Percentiles rank a stretch among this genome's conserved stretches.
These are phyloP conservation scores for Brotula barbata DNA, from an alignment of 2,797 vertebrate species.

Conservation along the genomic window DNA sequence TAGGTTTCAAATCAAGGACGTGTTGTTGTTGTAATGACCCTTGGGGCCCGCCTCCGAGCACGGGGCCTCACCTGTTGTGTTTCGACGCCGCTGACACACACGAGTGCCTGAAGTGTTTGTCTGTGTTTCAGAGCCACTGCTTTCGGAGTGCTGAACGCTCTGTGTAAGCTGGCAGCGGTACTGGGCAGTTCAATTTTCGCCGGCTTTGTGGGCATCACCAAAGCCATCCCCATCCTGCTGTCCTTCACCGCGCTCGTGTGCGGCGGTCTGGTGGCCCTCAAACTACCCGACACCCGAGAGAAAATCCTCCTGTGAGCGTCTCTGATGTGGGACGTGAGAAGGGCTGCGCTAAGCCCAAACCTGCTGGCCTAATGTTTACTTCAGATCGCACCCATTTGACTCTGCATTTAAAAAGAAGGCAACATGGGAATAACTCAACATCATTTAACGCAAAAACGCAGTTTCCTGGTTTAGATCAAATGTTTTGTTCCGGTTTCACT, in stretches of 20 bases:
- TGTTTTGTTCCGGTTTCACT: conserved; percentile 1
- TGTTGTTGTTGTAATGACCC: no score
- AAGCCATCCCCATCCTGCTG: conserved; percentile 90
- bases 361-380: not conserved
- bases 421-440: conserved; percentile 19
- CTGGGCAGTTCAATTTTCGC: conserved; percentile 93
- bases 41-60: no score
- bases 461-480: not conserved
- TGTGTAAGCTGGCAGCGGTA: conserved; percentile 92
- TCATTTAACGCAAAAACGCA: conserved; percentile 2
- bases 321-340: not conserved
- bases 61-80: no score
- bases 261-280: conserved; percentile 89
- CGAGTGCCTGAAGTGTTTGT: no score
- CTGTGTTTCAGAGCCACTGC: conserved; percentile 86
- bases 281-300: conserved; percentile 92
- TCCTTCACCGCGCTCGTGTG: conserved; percentile 88
- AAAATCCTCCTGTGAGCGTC: conserved; percentile 88
- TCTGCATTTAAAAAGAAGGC: conserved; percentile 18
- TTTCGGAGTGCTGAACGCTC: conserved; percentile 91
- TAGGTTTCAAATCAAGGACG: no score
- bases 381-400: no score
- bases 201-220: conserved; percentile 91
- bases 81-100: no score
- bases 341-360: not conserved